Base-by-base conservation (phyloP, 2,888 invertebrate species). In the Tetheella fluctuosa region DNA sequence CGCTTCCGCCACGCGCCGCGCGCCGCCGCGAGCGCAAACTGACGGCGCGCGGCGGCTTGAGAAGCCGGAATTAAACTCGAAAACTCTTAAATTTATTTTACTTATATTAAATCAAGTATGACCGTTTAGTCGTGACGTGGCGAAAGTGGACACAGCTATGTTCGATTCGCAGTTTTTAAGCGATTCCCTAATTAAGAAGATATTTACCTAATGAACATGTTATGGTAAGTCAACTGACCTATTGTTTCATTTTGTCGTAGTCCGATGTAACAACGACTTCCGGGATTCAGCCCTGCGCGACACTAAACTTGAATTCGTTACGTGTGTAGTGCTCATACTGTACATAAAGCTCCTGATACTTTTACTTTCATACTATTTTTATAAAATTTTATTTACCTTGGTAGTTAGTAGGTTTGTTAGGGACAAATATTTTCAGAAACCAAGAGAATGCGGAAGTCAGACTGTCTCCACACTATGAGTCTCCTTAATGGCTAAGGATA, bases 21-120 rank as follows among this genome's bases (percentile, higher is more conserved):
- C 86, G 86, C 84, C 81, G 83, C 83, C 83, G 85, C 85, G 84
- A 83, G 84, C 84, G 84, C 80, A 81, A 84, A 83, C 84, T 85
- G 87, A 84, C 85, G 85, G 81, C 76, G 84, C 87, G 84, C 85
- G 85, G 81, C 76, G 84, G 85, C 82, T 84, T 82, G 75, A 81
- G 77, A 77, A 85, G 84, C 85, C 83, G 79, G 91, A 90, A 90
- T 91, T 90, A 90, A 88, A 88, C 80, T 86, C 82, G 79, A 85
- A 85, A 90, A 89, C 88, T 90, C 90, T 91, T 88, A 86, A 88
- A 88, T 90, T 89, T 88, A 89, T 87, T 88, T 88, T n/a, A n/a
- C n/a, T n/a, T 84, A 81, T 85, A 87, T 86, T 85, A 88, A 88
- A 88, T 87, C 83, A 85, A 85, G 84, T 85, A 83, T 84, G 71